Conservation (phyloP, 2,888 invertebrate species). For the Dendrolimus houi region DNA sequence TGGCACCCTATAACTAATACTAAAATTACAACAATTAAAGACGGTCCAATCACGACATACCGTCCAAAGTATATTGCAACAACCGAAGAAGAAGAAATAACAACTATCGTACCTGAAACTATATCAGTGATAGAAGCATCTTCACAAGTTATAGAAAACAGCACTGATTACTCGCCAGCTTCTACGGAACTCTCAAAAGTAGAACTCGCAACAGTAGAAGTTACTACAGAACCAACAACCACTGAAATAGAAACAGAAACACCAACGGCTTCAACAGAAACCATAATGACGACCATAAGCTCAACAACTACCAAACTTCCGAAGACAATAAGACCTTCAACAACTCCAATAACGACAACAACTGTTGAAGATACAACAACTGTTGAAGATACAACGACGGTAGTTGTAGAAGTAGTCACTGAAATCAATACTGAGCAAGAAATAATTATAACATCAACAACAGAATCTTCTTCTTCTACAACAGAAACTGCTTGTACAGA, state of each 20-base stretch:
- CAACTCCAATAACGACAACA: slow-evolving; percentile 13
- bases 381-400: slow-evolving; percentile 37
- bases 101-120: slow-evolving; percentile 39
- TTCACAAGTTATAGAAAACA: slow-evolving; percentile 39
- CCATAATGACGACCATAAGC: slow-evolving; percentile 9
- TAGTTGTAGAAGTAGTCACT: slow-evolving; percentile 40
- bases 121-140: slow-evolving; percentile 45
- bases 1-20: slow-evolving; percentile 54
- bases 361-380: slow-evolving; percentile 20
- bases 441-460: slow-evolving; percentile 25
- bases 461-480: slow-evolving; percentile 19
- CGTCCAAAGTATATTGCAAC: slow-evolving; percentile 52
- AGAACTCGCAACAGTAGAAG: neutral
- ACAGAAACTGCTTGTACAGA: slow-evolving; percentile 20
- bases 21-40: slow-evolving; percentile 34
- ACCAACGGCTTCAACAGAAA: slow-evolving; percentile 12
- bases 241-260: slow-evolving; percentile 9
- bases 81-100: slow-evolving; percentile 41
- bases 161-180: slow-evolving; percentile 21
- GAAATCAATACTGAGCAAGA: slow-evolving; percentile 51
- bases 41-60: slow-evolving; percentile 57
- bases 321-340: slow-evolving; percentile 9
- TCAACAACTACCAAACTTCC: slow-evolving; percentile 13
- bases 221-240: slow-evolving; percentile 11
- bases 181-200: slow-evolving; percentile 18